Conservation (phyloP, 2,113 vertebrate species). For the Chiloscyllium plagiosum region DNA sequence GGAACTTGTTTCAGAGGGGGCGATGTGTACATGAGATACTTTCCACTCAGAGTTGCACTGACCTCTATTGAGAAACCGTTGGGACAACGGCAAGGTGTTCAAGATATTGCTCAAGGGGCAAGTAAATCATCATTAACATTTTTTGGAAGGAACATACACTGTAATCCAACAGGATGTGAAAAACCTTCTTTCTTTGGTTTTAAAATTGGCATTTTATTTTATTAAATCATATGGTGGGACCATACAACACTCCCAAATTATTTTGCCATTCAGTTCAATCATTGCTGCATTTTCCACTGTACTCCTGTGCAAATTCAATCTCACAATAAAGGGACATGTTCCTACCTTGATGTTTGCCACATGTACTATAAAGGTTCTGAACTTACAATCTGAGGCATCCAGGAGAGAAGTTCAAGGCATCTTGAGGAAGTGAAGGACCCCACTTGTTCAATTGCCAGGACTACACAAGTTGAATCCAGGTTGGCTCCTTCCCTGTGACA, state of each 20-base stretch:
- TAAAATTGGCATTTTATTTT: background rate
- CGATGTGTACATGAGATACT: background rate
- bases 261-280: background rate
- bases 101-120: background rate
- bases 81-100: background rate
- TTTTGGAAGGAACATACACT: background rate
- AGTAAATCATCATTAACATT: background rate
- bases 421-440: background rate
- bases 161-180: background rate
- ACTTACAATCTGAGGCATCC: too few species aligned
- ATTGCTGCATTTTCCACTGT: background rate
- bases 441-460: background rate
- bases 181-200: background rate
- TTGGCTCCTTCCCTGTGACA: background rate
- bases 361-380: too few species aligned
- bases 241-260: background rate
- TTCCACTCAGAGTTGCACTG: too few species aligned
- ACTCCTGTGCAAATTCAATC: background rate
- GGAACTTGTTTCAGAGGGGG: background rate
- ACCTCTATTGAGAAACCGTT: background rate
- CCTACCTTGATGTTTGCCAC: background rate
- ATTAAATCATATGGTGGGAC: background rate
- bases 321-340: background rate
- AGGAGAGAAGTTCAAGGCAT: background rate
- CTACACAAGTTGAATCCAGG: background rate